Evolutionary conservation across 1,140 invertebrate genomes (phyloP), one percentile per base, ranked within the genome.

Genomic region (Papilio xuthus): DNA sequence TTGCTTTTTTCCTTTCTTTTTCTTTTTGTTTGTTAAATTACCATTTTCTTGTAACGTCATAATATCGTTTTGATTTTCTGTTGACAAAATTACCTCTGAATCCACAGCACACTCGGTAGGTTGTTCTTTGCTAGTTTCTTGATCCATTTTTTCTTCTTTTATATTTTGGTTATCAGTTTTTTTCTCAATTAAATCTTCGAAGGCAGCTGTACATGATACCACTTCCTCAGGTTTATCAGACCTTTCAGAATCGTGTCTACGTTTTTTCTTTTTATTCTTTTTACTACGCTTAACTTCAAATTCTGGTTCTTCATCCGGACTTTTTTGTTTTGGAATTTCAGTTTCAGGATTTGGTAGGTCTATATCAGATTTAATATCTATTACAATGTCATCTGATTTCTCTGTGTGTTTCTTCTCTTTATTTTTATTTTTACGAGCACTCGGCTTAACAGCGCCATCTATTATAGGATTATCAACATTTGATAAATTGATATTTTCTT

Each of bases 241-340:
- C 85, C 84, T 88, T 78, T 92, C 89, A 26, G 90, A 92, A 79
- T 93, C 91, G 78, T 83, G 79, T 0, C 88, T 83, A 50, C 86
- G 83, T 73, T 88, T 90, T 76, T 92, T 93, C 79, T 90, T 93
- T 79, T 92, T 94, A 78, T 89, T 92, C 53, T 94, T 90, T 83
- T 93, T 94, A 76, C 89, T 93, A 20, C 72, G 42, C 72, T 82
- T 85, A 28, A 75, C 37, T 67, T 90, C 85, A 28, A 79, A 28
- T 60, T 81, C 47, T 53, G 44, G 77, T 41, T 76, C 82, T 53
- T 82, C 74, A 20, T 44, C 78, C n/a, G 26, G 4, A 15, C 23
- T 53, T 78, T 79, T 77, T 41, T 47, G n/a, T 4, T 18, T 20
- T 44, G 12, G 13, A 18, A 18, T n/a, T 56, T 70, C 8, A 41